Conservation (phyloP, 2,888 invertebrate species). For the Drosophila pseudotalamancana region DNA sequence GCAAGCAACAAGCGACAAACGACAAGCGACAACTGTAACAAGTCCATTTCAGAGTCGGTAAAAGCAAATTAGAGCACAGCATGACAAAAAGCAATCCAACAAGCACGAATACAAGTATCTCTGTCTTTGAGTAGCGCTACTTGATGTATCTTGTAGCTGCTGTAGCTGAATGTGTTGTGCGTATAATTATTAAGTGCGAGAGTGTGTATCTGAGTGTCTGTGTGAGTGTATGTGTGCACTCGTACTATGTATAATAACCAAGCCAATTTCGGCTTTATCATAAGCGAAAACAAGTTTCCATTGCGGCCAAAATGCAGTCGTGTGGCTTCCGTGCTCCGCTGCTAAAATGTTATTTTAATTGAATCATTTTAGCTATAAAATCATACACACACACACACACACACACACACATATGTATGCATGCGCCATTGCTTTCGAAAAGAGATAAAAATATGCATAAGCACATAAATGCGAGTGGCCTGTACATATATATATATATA, state of each 20-base stretch:
- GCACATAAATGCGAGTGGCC: slow-evolving; percentile 14
- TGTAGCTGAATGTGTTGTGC: slow-evolving; percentile 38
- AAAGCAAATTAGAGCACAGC: slow-evolving; percentile 67
- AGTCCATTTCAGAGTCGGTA: slow-evolving; percentile 60
- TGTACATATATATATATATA: background rate
- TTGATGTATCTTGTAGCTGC: slow-evolving; percentile 7
- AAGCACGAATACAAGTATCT: slow-evolving; percentile 21
- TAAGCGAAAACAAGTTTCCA: slow-evolving; percentile 44
- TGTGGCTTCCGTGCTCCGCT: slow-evolving; percentile 73
- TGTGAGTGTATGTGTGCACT: background rate
- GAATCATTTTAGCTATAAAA: slow-evolving; percentile 58
- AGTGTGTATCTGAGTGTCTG: slow-evolving; percentile 3
- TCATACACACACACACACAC: slow-evolving; percentile 24
- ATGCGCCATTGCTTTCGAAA: slow-evolving; percentile 53
- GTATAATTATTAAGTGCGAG: slow-evolving; percentile 74
- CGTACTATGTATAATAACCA: slow-evolving; percentile 32
- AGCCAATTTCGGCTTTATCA: slow-evolving; percentile 61
- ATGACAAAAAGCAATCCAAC: slow-evolving; percentile 58
- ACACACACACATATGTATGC: slow-evolving; percentile 25
- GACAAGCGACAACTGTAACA: slow-evolving; percentile 51
- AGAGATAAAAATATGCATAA: slow-evolving; percentile 50
- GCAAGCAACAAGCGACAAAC: slow-evolving; percentile 36
- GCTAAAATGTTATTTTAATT: slow-evolving; percentile 61
- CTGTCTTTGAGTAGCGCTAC: slow-evolving; percentile 16
- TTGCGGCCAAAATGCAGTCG: slow-evolving; percentile 58